Percentiles rank a stretch among this genome's conserved stretches.
These are phyloP conservation scores for Lepidochitona cinerea DNA, from an alignment of 2,888 invertebrate species.

Conservation along the genomic window DNA sequence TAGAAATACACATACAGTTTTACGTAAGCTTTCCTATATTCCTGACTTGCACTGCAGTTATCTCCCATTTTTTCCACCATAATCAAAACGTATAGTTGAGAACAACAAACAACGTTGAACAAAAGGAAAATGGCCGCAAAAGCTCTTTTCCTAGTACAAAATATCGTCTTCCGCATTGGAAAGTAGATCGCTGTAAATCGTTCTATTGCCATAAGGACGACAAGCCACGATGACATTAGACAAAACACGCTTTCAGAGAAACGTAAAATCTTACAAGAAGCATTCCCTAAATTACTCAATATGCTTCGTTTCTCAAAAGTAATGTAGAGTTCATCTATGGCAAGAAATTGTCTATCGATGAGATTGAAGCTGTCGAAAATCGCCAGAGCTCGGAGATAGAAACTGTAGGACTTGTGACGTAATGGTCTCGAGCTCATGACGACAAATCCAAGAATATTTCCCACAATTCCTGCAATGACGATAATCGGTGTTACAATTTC, in stretches of 20 bases:
- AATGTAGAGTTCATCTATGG: background rate
- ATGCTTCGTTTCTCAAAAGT: constrained; percentile 1
- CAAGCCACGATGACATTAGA: constrained; percentile 42
- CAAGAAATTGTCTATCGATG: constrained; percentile 5
- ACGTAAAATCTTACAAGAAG: constrained; percentile 35
- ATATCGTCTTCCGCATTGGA: constrained; percentile 33
- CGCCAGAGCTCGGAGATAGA: constrained; percentile 39
- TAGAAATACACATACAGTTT: constrained; percentile 36
- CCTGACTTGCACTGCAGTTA: background rate
- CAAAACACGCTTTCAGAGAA: constrained; percentile 38
- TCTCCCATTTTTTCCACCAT: constrained; percentile 28
- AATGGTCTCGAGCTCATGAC: constrained; percentile 36
- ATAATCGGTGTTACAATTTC: constrained; percentile 33
- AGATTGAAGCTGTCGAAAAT: constrained; percentile 40
- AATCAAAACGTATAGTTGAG: constrained; percentile 39
- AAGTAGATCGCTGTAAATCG: constrained; percentile 36
- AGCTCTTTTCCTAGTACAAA: constrained; percentile 30
- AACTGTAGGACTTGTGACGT: constrained; percentile 39
- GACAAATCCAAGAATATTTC: constrained; percentile 34
- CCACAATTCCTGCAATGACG: constrained; percentile 33
- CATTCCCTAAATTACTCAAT: constrained; percentile 20
- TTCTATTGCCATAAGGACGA: constrained; percentile 40
- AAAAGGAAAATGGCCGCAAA: constrained; percentile 33
- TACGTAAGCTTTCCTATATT: constrained; percentile 26
- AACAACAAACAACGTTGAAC: constrained; percentile 31